A percentile compares a stretch with the other conserved stretches of the same genome.
Evolutionary conservation across 2,797 vertebrate species (phyloP).

Genomic region (Denticeps clupeoides): DNA sequence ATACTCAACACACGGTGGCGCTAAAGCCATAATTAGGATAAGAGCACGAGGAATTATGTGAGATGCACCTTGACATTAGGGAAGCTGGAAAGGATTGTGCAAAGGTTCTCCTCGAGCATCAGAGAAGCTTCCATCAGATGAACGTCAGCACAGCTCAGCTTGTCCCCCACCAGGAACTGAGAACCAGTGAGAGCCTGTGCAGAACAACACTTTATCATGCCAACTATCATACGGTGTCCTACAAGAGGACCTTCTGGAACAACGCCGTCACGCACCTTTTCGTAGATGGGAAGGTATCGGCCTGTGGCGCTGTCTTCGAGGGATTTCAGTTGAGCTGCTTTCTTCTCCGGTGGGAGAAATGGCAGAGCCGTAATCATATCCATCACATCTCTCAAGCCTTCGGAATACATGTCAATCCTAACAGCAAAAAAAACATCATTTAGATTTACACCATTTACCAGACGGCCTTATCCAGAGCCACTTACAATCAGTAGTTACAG

Average conservation of each 20-base stretch:
- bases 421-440: constrained; percentile 10
- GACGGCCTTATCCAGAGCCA: too few species aligned
- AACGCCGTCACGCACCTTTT: constrained; percentile 59
- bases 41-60: too few species aligned
- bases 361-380: constrained; percentile 53
- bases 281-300: constrained; percentile 72
- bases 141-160: constrained; percentile 71
- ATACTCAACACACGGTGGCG: too few species aligned
- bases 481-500: too few species aligned
- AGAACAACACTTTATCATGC: background rate
- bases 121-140: constrained; percentile 70
- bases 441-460: background rate
- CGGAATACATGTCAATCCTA: constrained; percentile 82
- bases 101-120: constrained; percentile 66
- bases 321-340: constrained; percentile 43
- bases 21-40: too few species aligned
- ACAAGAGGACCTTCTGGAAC: background rate
- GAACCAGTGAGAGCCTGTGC: constrained; percentile 59
- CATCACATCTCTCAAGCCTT: constrained; percentile 68
- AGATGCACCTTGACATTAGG: constrained; percentile 59
- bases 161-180: constrained; percentile 68
- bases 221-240: too few species aligned
- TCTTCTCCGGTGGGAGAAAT: constrained; percentile 43
- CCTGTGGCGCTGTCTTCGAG: constrained; percentile 58
- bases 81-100: constrained; percentile 58